These are phyloP conservation scores for Scleropages formosus DNA, from an alignment of 2,797 vertebrate genomes.

Conservation along the genomic window DNA sequence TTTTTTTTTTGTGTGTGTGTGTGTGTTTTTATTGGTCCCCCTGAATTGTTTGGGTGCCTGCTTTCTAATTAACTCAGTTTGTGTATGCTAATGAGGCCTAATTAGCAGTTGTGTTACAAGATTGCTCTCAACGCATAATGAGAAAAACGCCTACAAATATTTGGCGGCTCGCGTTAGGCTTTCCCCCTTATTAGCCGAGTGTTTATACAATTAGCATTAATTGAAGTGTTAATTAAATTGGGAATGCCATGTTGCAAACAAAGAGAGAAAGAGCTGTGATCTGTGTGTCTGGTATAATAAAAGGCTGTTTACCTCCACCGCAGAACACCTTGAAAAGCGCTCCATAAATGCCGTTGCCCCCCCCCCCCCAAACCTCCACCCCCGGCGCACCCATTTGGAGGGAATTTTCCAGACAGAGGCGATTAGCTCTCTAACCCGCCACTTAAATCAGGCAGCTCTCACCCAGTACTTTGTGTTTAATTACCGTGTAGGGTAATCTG, in stretches of 20 bases:
- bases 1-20: too few species aligned
- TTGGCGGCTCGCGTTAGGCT: slow-evolving; percentile 59
- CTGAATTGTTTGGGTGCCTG: slow-evolving; percentile 63
- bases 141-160: slow-evolving; percentile 69
- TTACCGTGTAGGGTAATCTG: slow-evolving; percentile 52
- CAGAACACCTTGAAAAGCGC: background rate
- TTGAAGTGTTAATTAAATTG: slow-evolving; percentile 77
- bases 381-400: slow-evolving; percentile 38
- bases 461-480: slow-evolving; percentile 59
- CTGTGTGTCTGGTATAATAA: slow-evolving; percentile 38
- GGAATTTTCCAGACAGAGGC: slow-evolving; percentile 57
- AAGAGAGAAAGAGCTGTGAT: slow-evolving; percentile 44
- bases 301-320: background rate
- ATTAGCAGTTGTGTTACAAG: slow-evolving; percentile 74
- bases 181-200: slow-evolving; percentile 64
- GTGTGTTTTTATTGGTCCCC: slow-evolving; percentile 61
- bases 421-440: slow-evolving; percentile 59
- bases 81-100: slow-evolving; percentile 70
- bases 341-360: too few species aligned
- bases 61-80: slow-evolving; percentile 70
- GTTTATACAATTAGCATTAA: slow-evolving; percentile 75
- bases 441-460: slow-evolving; percentile 56
- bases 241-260: slow-evolving; percentile 60
- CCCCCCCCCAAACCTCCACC: too few species aligned
- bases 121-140: slow-evolving; percentile 70